These are phyloP conservation scores for Pentamera pediparva DNA, from an alignment of 53 echinoderm and acorn worm species.

Conservation along the genomic window DNA sequence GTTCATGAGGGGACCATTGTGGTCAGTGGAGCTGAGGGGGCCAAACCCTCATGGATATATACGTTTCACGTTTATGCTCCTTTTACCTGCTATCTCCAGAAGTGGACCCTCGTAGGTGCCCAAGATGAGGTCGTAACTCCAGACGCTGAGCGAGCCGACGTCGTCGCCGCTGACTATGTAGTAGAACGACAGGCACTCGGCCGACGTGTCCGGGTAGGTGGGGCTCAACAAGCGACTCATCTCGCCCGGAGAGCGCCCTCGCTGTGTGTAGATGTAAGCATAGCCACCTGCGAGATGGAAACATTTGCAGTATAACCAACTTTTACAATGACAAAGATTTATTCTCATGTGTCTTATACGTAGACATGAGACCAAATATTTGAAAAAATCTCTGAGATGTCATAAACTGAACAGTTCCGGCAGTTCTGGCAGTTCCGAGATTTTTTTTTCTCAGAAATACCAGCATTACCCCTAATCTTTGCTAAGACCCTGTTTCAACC, in stretches of 20 bases:
- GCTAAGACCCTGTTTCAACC: no score
- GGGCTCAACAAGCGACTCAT: constrained; percentile 53
- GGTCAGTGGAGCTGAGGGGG: neutral
- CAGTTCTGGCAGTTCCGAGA: no score
- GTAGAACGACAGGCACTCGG: constrained; percentile 72
- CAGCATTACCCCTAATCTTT: no score
- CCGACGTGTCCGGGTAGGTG: constrained; percentile 29
- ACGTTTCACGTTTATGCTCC: neutral
- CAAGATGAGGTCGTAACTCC: constrained; percentile 10
- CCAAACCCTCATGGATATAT: neutral
- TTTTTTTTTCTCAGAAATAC: no score
- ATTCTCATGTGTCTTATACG: no score
- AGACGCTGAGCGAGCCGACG: constrained; percentile 46
- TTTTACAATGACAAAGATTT: no score
- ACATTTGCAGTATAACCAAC: neutral
- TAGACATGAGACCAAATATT: no score
- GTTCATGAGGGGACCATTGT: neutral
- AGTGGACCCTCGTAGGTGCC: neutral
- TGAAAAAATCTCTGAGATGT: no score
- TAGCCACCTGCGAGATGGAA: constrained; percentile 1
- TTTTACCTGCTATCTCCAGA: constrained; percentile 6
- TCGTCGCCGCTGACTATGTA: constrained; percentile 72
- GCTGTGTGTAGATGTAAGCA: neutral
- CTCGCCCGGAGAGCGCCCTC: constrained; percentile 3
- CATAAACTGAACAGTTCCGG: no score